Evolutionary conservation across 2,888 invertebrate genomes (phyloP).

Genomic region (Caenorhabditis doughertyi): DNA sequence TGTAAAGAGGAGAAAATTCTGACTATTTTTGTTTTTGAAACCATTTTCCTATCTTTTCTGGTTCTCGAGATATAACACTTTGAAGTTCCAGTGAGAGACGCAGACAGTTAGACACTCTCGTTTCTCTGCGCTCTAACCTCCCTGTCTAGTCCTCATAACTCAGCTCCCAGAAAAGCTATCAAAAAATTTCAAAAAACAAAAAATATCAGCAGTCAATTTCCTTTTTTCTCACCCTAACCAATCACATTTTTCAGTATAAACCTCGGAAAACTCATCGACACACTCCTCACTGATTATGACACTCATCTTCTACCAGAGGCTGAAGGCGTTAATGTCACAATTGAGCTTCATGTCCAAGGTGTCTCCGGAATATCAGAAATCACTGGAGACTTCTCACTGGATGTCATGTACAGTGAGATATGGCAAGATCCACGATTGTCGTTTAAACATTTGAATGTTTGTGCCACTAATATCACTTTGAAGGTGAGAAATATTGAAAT

Average conservation of each 20-base stretch:
- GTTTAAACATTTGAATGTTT: slow-evolving; percentile 82
- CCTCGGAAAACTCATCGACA: slow-evolving; percentile 79
- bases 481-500: slow-evolving; percentile 68
- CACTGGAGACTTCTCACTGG: slow-evolving; percentile 82
- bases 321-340: slow-evolving; percentile 83
- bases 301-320: slow-evolving; percentile 81
- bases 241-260: slow-evolving; percentile 71
- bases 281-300: slow-evolving; percentile 80
- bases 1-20: no score
- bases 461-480: slow-evolving; percentile 82
- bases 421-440: slow-evolving; percentile 82
- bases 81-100: no score
- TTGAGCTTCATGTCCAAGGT: slow-evolving; percentile 82
- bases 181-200: slow-evolving; percentile 4
- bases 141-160: no score
- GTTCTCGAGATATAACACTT: no score
- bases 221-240: background rate
- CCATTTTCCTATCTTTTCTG: no score
- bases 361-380: slow-evolving; percentile 82
- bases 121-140: no score
- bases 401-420: slow-evolving; percentile 83
- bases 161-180: no score
- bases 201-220: background rate
- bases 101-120: no score
- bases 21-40: no score